Evolutionary conservation across 2,888 invertebrate genomes (phyloP), one percentile per base, ranked within the genome.

Genomic region (Peribatodes rhomboidaria): DNA sequence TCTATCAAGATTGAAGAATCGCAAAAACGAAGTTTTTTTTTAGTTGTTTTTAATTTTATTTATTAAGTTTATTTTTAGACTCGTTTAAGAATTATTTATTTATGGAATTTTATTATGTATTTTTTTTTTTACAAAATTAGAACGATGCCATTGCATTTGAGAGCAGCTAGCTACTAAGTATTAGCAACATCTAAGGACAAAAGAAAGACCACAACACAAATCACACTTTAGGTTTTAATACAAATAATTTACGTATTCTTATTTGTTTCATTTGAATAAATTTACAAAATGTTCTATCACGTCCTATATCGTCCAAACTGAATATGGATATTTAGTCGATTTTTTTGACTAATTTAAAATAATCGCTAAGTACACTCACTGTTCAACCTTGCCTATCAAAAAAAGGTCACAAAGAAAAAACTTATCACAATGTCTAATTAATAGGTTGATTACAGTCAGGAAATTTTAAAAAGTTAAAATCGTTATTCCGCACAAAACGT

Each of bases 1-100:
- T 22, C 46, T 22, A 35, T 37, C 35, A 50, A 50, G 50, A 13
- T 37, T 57, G 22, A 50, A 50, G 50, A 50, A 35, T 35, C 35
- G 18, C 8, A 33, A 33, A 49, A 33, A 49, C 16, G 16, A 18
- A 50, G 37, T n/a, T 18, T 50, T 35, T 33, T n/a, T 16, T 27
- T 46, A 20, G 13, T n/a, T 35, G 53, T 53, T 53, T 27, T 27
- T 53, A 53, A 14, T 53, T 22, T 53, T 22, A 20, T 50, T 35
- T 37, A 33, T 50, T n/a, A 33, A 35, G 33, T 27, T n/a, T 47
- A 33, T 33, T 35, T 35, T 13, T n/a, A n/a, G n/a, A 18, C 31
- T 47, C 14, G n/a, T 49, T n/a, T n/a, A n/a, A n/a, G 14, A 13
- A 35, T 20, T 8, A 16, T 35, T 18, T 18, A 37, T 50, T 50